phyloP scores from a whole-genome alignment of 1,140 invertebrate species.

The Drosophila bifasciata region DNA sequence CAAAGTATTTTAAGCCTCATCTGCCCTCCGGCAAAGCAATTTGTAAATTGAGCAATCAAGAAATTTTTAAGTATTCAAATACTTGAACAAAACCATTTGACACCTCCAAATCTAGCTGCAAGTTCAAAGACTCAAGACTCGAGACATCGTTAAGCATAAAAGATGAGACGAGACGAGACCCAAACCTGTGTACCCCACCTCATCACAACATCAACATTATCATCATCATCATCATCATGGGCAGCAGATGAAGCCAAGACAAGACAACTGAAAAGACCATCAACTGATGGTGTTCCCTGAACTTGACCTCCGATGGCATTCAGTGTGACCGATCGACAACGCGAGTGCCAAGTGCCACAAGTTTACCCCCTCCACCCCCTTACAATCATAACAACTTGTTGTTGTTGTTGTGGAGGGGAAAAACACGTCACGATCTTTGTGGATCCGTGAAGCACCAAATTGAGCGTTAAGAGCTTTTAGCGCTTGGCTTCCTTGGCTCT shows the following conservation, averaged over 20 bases:
- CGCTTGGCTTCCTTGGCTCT: slow-evolving; percentile 38
- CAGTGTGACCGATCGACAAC: slow-evolving; percentile 12
- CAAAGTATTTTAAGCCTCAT: no score
- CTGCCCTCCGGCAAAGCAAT: no score
- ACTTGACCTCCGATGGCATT: slow-evolving; percentile 66
- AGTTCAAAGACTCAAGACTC: no score
- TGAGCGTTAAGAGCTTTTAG: slow-evolving; percentile 43
- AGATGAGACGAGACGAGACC: no score
- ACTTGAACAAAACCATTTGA: slow-evolving; percentile 14
- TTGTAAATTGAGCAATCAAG: not conserved
- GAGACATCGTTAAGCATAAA: no score
- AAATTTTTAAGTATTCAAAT: slow-evolving; percentile 1
- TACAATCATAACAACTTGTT: slow-evolving; percentile 17
- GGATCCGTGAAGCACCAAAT: slow-evolving; percentile 28
- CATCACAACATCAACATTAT: no score
- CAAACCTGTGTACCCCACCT: not conserved
- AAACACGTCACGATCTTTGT: slow-evolving; percentile 56
- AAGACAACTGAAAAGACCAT: slow-evolving; percentile 11
- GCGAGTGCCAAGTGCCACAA: not conserved
- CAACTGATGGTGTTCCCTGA: slow-evolving; percentile 64
- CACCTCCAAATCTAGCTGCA: slow-evolving; percentile 12
- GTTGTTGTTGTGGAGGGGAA: not conserved
- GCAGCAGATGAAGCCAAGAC: slow-evolving; percentile 21
- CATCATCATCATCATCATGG: slow-evolving; percentile 1
- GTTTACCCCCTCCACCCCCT: no score